Conservation (phyloP, 2,113 vertebrate genomes). For the Amia ocellicauda region DNA sequence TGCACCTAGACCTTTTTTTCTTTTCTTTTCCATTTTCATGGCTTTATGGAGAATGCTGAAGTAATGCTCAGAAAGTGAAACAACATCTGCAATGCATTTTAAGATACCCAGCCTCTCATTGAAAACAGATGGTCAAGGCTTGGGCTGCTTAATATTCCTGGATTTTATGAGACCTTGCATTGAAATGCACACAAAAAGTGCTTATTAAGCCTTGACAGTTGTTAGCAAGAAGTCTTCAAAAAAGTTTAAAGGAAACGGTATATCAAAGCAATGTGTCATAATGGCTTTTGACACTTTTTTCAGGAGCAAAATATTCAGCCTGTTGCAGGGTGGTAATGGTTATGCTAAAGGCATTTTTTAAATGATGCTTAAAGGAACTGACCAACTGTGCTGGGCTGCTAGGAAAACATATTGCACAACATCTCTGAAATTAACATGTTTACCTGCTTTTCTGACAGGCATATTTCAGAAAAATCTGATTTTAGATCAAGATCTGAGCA, state of each 20-base stretch:
- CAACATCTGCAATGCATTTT: slow-evolving; percentile 24
- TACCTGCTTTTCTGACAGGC: too few species aligned
- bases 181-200: slow-evolving; percentile 16
- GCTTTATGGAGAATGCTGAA: slow-evolving; percentile 6
- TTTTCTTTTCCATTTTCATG: not conserved
- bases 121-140: slow-evolving; percentile 10
- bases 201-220: slow-evolving; percentile 10
- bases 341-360: slow-evolving; percentile 5
- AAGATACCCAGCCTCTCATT: slow-evolving; percentile 13
- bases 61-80: slow-evolving; percentile 6
- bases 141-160: slow-evolving; percentile 18
- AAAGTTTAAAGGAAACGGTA: slow-evolving; percentile 3
- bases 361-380: not conserved
- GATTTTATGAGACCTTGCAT: slow-evolving; percentile 22
- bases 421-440: too few species aligned
- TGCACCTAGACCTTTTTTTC: not conserved
- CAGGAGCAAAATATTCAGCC: slow-evolving; percentile 11
- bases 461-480: too few species aligned
- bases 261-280: not conserved
- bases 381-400: too few species aligned
- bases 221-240: slow-evolving; percentile 7
- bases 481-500: too few species aligned
- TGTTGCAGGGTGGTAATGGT: slow-evolving; percentile 12
- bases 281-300: not conserved
- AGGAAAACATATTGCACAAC: too few species aligned